A percentile compares a stretch with the other conserved stretches of the same genome.
These are phyloP conservation scores for Diploptera punctata DNA, from an alignment of 2,888 invertebrate species.

Conservation along the genomic window DNA sequence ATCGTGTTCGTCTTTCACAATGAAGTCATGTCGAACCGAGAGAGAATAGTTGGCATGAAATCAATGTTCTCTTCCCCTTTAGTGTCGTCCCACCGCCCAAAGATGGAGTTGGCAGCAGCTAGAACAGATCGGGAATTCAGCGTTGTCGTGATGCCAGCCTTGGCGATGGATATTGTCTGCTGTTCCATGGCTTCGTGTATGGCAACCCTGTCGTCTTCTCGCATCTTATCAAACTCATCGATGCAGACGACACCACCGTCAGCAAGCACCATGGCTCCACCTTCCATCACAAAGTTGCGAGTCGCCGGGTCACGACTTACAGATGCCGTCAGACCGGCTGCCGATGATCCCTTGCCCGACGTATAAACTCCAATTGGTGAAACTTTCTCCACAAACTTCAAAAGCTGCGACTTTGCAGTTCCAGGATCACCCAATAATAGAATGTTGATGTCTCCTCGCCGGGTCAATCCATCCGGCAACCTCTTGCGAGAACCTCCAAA, in stretches of 20 bases:
- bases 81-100: constrained; percentile 98
- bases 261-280: constrained; percentile 99
- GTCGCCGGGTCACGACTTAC: constrained; percentile 93
- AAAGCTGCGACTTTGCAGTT: constrained; percentile 97
- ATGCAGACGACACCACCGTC: constrained; percentile 99
- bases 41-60: constrained; percentile 99
- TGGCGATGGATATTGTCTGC: constrained; percentile 99
- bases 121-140: constrained; percentile 98
- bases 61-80: constrained; percentile 98
- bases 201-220: constrained; percentile 98
- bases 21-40: constrained; percentile 99
- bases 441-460: constrained; percentile 97
- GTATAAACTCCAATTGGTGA: constrained; percentile 96
- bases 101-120: constrained; percentile 98
- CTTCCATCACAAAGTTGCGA: constrained; percentile 96
- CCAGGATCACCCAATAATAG: constrained; percentile 97
- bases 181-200: constrained; percentile 99
- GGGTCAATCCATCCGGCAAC: constrained; percentile 92
- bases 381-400: constrained; percentile 97
- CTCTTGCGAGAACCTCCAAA: constrained; percentile 92
- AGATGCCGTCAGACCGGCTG: constrained; percentile 98
- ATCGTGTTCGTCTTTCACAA: constrained; percentile 97
- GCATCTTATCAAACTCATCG: constrained; percentile 99
- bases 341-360: constrained; percentile 99
- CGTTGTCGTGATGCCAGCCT: constrained; percentile 99